phyloP scores from a whole-genome alignment of 2,113 vertebrate genomes.

The Prinia subflava region DNA sequence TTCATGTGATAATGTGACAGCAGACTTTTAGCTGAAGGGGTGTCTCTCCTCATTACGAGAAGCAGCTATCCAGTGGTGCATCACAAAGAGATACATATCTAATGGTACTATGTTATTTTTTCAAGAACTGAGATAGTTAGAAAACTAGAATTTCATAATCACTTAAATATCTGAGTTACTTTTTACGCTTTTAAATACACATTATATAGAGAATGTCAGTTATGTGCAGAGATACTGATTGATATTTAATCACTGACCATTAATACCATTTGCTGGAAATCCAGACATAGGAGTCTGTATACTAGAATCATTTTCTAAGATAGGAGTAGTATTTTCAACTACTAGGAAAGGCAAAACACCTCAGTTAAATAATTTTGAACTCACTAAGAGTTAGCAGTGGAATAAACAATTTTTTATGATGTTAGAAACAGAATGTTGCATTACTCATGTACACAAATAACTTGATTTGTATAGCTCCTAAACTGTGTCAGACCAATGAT shows the following conservation, averaged over 20 bases:
- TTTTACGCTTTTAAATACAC: neutral
- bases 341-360: neutral
- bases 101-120: neutral
- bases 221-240: neutral
- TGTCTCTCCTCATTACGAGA: neutral
- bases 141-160: neutral
- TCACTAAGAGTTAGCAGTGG: neutral
- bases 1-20: neutral
- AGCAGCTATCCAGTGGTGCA: neutral
- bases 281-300: neutral
- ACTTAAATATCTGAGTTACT: neutral
- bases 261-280: neutral
- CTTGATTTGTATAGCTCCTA: neutral
- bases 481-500: neutral
- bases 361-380: neutral
- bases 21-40: neutral
- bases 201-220: neutral
- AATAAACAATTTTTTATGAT: neutral
- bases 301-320: neutral
- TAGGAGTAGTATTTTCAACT: neutral
- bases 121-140: neutral
- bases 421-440: neutral
- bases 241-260: neutral
- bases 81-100: neutral
- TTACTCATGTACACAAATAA: neutral